Percentiles rank a stretch among this genome's conserved stretches.
Evolutionary conservation across 37 sponge, comb jelly and placozoan species (phyloP).

Genomic region (Ianthella basta): DNA sequence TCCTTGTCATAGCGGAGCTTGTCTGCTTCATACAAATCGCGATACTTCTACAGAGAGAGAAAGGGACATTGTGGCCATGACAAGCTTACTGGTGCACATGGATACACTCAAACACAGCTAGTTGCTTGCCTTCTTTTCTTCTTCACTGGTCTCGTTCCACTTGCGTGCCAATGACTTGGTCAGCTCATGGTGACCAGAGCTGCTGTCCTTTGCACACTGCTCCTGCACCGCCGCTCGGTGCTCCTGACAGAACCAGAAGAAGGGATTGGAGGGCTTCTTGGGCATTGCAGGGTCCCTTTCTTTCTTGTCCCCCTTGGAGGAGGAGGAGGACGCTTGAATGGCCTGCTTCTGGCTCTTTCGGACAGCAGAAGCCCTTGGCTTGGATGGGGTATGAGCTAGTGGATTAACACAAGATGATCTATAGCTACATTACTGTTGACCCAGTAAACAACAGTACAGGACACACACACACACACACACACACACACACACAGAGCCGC

Average conservation of each 20-base stretch:
- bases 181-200: constrained; percentile 78
- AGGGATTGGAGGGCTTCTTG: constrained; percentile 81
- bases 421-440: neutral
- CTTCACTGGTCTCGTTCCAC: constrained; percentile 62
- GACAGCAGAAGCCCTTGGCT: constrained; percentile 16
- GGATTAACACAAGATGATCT: neutral
- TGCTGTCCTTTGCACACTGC: constrained; percentile 46
- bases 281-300: constrained; percentile 67
- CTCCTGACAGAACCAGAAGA: constrained; percentile 86
- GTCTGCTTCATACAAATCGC: constrained; percentile 65
- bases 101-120: neutral
- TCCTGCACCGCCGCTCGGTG: constrained; percentile 54
- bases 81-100: neutral
- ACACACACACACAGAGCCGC: too few relatives aligned
- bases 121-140: constrained; percentile 72
- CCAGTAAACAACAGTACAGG: neutral
- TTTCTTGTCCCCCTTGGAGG: constrained; percentile 17
- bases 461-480: too few relatives aligned
- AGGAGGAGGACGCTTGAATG: neutral
- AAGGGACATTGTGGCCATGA: neutral
- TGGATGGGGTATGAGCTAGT: neutral
- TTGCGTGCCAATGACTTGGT: constrained; percentile 70
- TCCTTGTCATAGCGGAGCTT: constrained; percentile 71
- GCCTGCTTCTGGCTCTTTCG: constrained; percentile 7
- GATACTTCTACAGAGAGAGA: constrained; percentile 46